Conservation (phyloP, 2,797 vertebrate genomes). For the Argyrosomus regius region DNA sequence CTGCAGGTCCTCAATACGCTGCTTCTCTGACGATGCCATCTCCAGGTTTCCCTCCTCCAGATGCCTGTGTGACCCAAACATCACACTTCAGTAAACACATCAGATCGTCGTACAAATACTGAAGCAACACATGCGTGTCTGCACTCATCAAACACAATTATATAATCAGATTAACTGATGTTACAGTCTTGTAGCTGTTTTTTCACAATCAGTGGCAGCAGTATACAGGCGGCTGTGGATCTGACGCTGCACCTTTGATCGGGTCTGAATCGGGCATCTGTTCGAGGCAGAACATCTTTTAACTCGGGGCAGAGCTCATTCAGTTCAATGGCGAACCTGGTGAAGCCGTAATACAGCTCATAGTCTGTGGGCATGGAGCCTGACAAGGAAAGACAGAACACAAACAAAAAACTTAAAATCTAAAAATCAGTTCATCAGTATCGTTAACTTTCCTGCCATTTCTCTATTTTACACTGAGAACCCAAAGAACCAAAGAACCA, state of each 20-base stretch:
- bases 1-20: constrained; percentile 97
- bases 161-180: background rate
- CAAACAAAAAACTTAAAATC: background rate
- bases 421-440: background rate
- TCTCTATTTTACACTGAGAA: background rate
- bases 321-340: constrained; percentile 97
- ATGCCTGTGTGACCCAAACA: constrained; percentile 81
- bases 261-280: constrained; percentile 95
- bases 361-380: constrained; percentile 98
- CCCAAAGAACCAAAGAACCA: background rate
- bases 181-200: background rate
- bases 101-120: background rate
- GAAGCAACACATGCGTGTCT: background rate
- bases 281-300: constrained; percentile 93
- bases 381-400: constrained; percentile 65
- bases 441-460: background rate
- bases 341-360: constrained; percentile 98
- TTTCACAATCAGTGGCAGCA: constrained; percentile 21
- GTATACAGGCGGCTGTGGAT: background rate
- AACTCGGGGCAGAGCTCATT: constrained; percentile 97
- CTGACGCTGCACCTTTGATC: constrained; percentile 92
- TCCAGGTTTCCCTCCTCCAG: constrained; percentile 96
- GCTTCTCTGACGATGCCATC: constrained; percentile 93
- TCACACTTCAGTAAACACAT: background rate
- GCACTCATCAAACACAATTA: background rate